phyloP scores from a whole-genome alignment of 2,113 vertebrate species.

The Eidolon helvum region DNA sequence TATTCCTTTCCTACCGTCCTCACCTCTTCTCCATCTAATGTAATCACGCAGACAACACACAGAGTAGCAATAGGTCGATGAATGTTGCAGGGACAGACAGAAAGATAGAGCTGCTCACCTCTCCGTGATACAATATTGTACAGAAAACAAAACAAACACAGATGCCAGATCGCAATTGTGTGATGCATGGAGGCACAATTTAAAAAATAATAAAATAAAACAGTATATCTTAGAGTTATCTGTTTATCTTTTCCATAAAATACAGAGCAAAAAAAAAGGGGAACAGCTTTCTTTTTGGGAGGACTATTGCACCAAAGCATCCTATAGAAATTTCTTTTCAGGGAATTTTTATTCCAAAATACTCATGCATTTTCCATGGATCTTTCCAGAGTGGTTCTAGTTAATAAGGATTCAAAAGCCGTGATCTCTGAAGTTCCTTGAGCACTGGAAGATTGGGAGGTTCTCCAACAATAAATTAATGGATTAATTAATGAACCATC shows the following conservation, averaged over 20 bases:
- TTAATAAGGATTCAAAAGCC: neutral
- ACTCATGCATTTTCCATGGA: neutral
- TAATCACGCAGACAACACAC: neutral
- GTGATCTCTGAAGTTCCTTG: neutral
- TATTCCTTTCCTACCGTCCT: neutral
- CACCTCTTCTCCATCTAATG: neutral
- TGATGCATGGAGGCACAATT: neutral
- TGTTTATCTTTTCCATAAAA: neutral
- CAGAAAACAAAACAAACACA: neutral
- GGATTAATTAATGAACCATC: neutral
- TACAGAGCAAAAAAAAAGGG: neutral
- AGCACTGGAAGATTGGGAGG: neutral
- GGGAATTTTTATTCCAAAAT: neutral
- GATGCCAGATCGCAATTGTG: neutral
- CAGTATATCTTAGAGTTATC: neutral
- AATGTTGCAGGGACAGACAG: neutral
- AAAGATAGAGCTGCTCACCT: neutral
- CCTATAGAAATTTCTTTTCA: neutral
- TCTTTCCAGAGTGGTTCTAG: neutral
- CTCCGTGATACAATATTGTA: neutral
- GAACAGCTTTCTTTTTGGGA: neutral
- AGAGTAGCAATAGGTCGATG: neutral
- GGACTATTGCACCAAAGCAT: neutral
- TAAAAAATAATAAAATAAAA: neutral
- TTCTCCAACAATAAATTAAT: neutral